These are phyloP conservation scores for Atopsyche davidsoni DNA, from an alignment of 1,140 invertebrate species.

Conservation along the genomic window DNA sequence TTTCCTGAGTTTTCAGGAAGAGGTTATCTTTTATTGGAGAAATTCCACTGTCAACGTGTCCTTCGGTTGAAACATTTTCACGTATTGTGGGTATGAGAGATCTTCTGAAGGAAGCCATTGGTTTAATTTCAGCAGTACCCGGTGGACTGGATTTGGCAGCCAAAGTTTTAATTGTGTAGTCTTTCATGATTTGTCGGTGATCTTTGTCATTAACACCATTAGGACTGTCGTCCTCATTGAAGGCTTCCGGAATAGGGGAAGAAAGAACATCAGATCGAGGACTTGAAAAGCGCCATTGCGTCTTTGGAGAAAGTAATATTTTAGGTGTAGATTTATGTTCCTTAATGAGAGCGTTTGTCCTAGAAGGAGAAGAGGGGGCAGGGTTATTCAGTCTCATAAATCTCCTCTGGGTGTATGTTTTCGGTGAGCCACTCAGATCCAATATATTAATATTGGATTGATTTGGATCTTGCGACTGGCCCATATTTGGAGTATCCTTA, in stretches of 20 bases:
- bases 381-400: slow-evolving; percentile 45
- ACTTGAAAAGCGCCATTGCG: slow-evolving; percentile 64
- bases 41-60: slow-evolving; percentile 15
- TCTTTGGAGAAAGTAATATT: slow-evolving; percentile 62
- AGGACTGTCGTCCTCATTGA: slow-evolving; percentile 61
- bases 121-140: slow-evolving; percentile 10
- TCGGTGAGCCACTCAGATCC: slow-evolving; percentile 59
- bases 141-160: slow-evolving; percentile 1
- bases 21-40: slow-evolving; percentile 38
- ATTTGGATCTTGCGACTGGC: slow-evolving; percentile 34
- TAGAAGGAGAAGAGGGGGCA: slow-evolving; percentile 46
- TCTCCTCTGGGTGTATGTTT: slow-evolving; percentile 56
- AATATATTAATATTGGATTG: slow-evolving; percentile 51
- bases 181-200: slow-evolving; percentile 26
- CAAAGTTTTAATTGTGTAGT: slow-evolving; percentile 14
- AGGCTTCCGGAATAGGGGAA: slow-evolving; percentile 77
- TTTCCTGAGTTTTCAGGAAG: slow-evolving; percentile 40
- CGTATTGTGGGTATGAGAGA: slow-evolving; percentile 24
- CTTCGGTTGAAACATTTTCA: slow-evolving; percentile 26
- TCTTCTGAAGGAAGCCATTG: slow-evolving; percentile 19
- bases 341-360: slow-evolving; percentile 45
- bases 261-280: slow-evolving; percentile 75
- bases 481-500: slow-evolving; percentile 47
- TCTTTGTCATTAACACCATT: slow-evolving; percentile 48
- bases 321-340: slow-evolving; percentile 54